Base-by-base conservation (phyloP, 2,113 vertebrate species). In the Pollimyrus isidori region DNA sequence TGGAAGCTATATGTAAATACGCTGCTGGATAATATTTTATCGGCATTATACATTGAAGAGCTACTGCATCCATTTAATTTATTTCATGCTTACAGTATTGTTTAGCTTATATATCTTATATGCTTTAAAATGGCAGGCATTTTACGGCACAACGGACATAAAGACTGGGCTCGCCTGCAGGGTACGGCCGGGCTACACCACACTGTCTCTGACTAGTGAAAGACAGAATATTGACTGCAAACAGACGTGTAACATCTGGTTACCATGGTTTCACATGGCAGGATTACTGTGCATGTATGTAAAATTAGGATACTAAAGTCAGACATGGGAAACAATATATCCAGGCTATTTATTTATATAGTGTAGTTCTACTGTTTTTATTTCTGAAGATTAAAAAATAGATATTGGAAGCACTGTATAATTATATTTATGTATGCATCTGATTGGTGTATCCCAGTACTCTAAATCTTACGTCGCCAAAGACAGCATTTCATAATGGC, bases 1-100 rank as follows among this genome's bases (percentile, higher is more conserved):
- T 58, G 52, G 88, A 58, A 39, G n/a, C 50, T 39, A 46, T 53
- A 90, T 85, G 87, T 46, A 58, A 65, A 85, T 88, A 87, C 19
- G 26, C 46, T 87, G 56, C 39, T 87, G 86, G 39, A 87, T 42
- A 58, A 23, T 23, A 10, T 87, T 45, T 23, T 50, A 65, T n/a
- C 56, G 53, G 87, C 58, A 62, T 62, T 62, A 45, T 19, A 42
- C 82, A 42, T 58, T 62, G 46, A 58, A 45, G 82, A 45, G 45
- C 7, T 84, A 45, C 39, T 84, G 45, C 23, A 48, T 48, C 82
- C 39, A 39, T 84, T 48, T 84, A 0, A 46, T 65, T 62, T 62
- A 87, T 62, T 45, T 84, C 45, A 89, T 39, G 88, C 23, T 52
- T 52, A 53, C 23, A 53, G 85, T 84, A 48, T 84, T 84, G 15